These are phyloP conservation scores for Athalia cordata DNA, from an alignment of 2,888 invertebrate genomes.

Conservation along the genomic window DNA sequence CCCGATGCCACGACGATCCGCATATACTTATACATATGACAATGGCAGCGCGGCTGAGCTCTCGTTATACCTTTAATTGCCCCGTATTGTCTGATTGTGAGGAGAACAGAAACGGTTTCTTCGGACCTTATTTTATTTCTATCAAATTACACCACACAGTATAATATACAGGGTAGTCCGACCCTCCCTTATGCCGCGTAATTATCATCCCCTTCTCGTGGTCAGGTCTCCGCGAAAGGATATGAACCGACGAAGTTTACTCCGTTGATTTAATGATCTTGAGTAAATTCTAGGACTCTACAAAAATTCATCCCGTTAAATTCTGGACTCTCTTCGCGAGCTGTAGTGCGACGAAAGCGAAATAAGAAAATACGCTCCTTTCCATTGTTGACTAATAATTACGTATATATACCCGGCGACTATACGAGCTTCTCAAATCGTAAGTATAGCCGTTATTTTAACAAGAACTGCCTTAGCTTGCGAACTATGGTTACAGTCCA, in stretches of 20 bases:
- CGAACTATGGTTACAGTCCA: constrained; percentile 54
- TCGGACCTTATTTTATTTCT: constrained; percentile 21
- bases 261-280: too few relatives aligned
- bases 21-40: too few relatives aligned
- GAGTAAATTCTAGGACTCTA: too few relatives aligned
- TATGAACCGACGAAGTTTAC: too few relatives aligned
- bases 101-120: not conserved
- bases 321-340: too few relatives aligned
- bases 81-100: constrained; percentile 31
- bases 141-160: not conserved
- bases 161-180: too few relatives aligned
- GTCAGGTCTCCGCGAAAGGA: too few relatives aligned
- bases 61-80: constrained; percentile 41
- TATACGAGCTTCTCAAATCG: constrained; percentile 59
- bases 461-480: constrained; percentile 59
- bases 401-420: constrained; percentile 48
- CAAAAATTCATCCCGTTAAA: too few relatives aligned
- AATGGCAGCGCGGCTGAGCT: not conserved
- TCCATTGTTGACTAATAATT: constrained; percentile 44
- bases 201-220: too few relatives aligned
- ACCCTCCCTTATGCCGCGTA: too few relatives aligned
- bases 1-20: not conserved
- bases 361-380: not conserved
- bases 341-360: too few relatives aligned
- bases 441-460: constrained; percentile 63